Evolutionary conservation across 2,797 vertebrate species (phyloP), one percentile per base, ranked within the genome.

Genomic region (Silurus aristotelis): DNA sequence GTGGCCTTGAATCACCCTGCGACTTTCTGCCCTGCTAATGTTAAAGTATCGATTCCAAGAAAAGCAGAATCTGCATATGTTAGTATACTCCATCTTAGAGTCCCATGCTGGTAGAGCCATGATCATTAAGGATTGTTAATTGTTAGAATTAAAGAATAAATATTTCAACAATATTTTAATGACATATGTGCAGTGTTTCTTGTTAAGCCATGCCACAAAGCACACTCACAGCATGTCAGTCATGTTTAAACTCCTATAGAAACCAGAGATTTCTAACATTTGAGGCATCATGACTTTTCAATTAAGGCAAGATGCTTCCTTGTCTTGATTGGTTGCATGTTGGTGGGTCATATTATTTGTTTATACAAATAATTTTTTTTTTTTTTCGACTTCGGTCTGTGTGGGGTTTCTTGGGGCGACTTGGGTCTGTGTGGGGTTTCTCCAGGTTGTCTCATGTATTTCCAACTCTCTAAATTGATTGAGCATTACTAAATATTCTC

Each of bases 21-120:
- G 31, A 79, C 73, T 43, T 79, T 63, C 27, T 60, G 55, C 55
- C 17, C 56, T 77, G 25, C 17, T 77, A 77, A 77, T 77, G 75
- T 56, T 56, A 56, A 56, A 19, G 15, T 20, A 60, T 77, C 8
- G 55, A 77, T 60, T 60, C 27, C 58, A 61, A 61, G 27, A 43
- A 2, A 0, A 46, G 17, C 9, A 8, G 12, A 43, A 78, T 14
- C 6, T 1, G 27, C 76, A 22, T 43, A 22, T 0, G 12, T 77
- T 14, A 14, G 27, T 61, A 5, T 43, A 58, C 31, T 38, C 3
- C 2, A 46, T 63, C 22, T 63, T 63, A 79, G 6, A 2, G 48
- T 70, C 8, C 73, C 8, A 13, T 14, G 7, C 6, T 75, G n/a
- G 20, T 31, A 22, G 15, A 7, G 4, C 19, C 43, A 66, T 1